These are phyloP conservation scores for Zele albiditarsus DNA, from an alignment of 2,888 invertebrate genomes.

Conservation along the genomic window DNA sequence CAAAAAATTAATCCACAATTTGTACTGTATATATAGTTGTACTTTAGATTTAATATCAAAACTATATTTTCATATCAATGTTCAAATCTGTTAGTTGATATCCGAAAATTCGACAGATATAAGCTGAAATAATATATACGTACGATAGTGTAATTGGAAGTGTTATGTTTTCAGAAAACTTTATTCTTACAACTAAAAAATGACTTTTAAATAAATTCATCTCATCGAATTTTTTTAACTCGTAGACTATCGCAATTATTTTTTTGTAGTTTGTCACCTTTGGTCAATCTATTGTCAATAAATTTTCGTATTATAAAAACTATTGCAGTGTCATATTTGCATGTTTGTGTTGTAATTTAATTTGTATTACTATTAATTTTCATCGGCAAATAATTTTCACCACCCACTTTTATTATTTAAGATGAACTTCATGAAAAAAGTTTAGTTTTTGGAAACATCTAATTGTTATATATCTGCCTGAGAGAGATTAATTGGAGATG, in stretches of 20 bases:
- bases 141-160: not conserved
- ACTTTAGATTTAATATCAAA: not conserved
- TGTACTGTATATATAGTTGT: not conserved
- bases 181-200: not conserved
- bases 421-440: not conserved
- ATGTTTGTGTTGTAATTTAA: not conserved
- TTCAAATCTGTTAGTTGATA: not conserved
- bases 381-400: not conserved
- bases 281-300: conserved; percentile 13
- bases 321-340: not conserved
- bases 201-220: not conserved
- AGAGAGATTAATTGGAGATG: conserved; percentile 6
- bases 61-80: not conserved
- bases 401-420: not conserved
- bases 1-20: not conserved
- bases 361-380: not conserved
- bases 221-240: not conserved
- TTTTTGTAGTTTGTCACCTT: not conserved
- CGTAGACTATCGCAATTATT: not conserved
- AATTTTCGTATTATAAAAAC: not conserved
- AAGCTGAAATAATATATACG: not conserved
- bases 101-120: not conserved
- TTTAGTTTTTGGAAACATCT: not conserved
- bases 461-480: not conserved
- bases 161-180: not conserved